Percentiles rank a stretch among this genome's conserved stretches.
phyloP scores from a whole-genome alignment of 2,797 vertebrate genomes.

The Otolemur crassicaudatus region DNA sequence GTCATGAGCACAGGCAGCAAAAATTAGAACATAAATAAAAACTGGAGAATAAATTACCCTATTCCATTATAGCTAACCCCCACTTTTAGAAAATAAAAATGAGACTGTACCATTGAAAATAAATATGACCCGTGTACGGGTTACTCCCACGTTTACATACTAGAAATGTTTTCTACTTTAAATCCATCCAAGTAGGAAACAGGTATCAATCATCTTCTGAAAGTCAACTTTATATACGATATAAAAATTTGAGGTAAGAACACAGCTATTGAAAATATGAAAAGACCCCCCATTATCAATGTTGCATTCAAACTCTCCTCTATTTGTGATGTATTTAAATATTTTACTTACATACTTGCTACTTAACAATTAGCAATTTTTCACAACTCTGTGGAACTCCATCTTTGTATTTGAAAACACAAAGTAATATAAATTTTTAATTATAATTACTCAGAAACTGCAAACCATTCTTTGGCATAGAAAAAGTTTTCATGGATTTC shows the following conservation, averaged over 20 bases:
- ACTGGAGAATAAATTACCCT: not conserved
- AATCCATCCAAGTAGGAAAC: not conserved
- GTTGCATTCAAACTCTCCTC: not conserved
- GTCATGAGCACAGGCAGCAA: not conserved
- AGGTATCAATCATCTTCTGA: not conserved
- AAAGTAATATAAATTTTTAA: not conserved
- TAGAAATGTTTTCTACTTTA: not conserved
- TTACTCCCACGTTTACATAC: not conserved
- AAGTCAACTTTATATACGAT: not conserved
- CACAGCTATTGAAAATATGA: not conserved
- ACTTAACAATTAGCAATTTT: not conserved
- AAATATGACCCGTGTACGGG: not conserved
- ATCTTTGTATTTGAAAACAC: conserved; percentile 12
- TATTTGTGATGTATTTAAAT: not conserved
- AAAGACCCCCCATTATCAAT: not conserved
- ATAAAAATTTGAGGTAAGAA: not conserved
- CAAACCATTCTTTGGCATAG: not conserved
- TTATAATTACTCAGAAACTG: conserved; percentile 40
- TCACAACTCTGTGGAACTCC: not conserved
- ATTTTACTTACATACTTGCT: not conserved
- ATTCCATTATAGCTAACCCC: not conserved
- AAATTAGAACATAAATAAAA: conserved; percentile 38
- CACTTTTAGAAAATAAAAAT: conserved; percentile 10
- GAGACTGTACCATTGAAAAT: not conserved
- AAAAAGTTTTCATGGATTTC: not conserved